Conservation (phyloP, 2,888 invertebrate genomes). For the Ophioninae sp. region DNA sequence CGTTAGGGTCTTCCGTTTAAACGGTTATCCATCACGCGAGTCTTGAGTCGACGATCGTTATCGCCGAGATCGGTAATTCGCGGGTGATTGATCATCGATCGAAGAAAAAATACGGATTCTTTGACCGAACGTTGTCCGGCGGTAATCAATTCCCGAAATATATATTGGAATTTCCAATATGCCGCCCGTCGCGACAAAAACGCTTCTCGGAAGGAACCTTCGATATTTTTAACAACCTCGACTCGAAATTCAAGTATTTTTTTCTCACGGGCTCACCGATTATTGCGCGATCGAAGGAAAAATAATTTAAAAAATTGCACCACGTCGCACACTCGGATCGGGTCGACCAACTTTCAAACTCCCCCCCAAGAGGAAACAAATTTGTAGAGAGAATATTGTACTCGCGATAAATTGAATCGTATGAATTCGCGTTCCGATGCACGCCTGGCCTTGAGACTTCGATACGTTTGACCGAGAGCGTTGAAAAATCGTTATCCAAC, state of each 20-base stretch:
- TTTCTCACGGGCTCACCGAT: background rate
- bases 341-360: background rate
- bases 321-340: background rate
- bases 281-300: constrained; percentile 3
- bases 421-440: background rate
- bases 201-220: background rate
- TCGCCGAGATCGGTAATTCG: constrained; percentile 22
- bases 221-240: background rate
- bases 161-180: too few relatives aligned
- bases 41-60: background rate
- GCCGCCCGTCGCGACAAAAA: background rate
- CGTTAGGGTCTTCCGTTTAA: constrained; percentile 49
- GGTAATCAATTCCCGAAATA: too few relatives aligned
- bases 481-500: constrained; percentile 60
- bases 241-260: constrained; percentile 6
- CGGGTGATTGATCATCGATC: background rate
- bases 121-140: too few relatives aligned
- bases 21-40: constrained; percentile 5
- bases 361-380: background rate
- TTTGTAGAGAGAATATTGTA: background rate
- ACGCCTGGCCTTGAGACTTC: background rate
- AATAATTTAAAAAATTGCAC: background rate
- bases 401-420: background rate
- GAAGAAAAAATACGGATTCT: too few relatives aligned
- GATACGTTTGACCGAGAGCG: constrained; percentile 26